These are phyloP conservation scores for Rhinatrema bivittatum DNA, from an alignment of 2,797 vertebrate genomes.

Conservation along the genomic window DNA sequence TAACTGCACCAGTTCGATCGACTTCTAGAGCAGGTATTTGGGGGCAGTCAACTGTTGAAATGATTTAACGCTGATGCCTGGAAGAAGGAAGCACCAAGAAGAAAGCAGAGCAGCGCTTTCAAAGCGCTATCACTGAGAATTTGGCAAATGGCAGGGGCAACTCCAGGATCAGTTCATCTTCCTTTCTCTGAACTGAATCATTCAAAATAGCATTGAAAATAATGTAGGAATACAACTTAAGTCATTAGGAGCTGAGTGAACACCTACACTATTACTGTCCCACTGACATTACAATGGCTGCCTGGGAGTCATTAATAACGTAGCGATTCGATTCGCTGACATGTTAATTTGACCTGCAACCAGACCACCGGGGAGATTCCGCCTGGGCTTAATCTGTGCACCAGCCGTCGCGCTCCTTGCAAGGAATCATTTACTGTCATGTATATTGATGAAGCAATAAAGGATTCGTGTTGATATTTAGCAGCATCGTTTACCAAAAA, in stretches of 20 bases:
- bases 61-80: too few relatives aligned
- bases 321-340: slow-evolving; percentile 40
- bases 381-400: slow-evolving; percentile 33
- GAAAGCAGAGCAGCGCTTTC: too few relatives aligned
- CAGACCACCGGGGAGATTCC: slow-evolving; percentile 18
- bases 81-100: too few relatives aligned
- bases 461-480: too few relatives aligned
- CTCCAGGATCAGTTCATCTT: neutral
- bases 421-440: slow-evolving; percentile 18
- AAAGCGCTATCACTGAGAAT: too few relatives aligned
- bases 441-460: too few relatives aligned
- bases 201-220: slow-evolving; percentile 29
- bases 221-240: slow-evolving; percentile 39
- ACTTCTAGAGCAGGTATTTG: too few relatives aligned
- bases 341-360: slow-evolving; percentile 52
- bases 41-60: too few relatives aligned
- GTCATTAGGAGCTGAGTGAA: slow-evolving; percentile 57
- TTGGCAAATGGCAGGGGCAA: too few relatives aligned
- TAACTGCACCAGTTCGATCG: too few relatives aligned
- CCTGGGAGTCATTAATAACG: slow-evolving; percentile 57
- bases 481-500: too few relatives aligned
- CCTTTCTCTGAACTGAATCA: too few relatives aligned
- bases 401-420: slow-evolving; percentile 2
- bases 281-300: slow-evolving; percentile 44
- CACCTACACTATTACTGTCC: slow-evolving; percentile 44